phyloP scores from a whole-genome alignment of 2,113 vertebrate species.

The Psilopsiagon aurifrons region DNA sequence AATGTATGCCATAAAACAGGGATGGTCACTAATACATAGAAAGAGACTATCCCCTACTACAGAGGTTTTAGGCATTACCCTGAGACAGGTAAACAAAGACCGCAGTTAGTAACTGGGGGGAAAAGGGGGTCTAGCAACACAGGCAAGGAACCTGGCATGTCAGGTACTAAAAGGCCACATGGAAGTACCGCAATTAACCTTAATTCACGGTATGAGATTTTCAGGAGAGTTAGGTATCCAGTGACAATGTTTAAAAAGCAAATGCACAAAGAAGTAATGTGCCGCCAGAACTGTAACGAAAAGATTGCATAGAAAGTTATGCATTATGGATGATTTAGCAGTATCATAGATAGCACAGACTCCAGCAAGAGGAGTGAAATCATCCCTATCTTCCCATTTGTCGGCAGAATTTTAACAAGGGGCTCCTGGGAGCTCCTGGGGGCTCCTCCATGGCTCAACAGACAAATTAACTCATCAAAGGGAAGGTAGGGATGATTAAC shows the following conservation, averaged over 20 bases:
- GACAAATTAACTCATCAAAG: constrained; percentile 69
- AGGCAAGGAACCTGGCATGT: not conserved
- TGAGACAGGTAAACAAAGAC: not conserved
- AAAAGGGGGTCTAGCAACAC: not conserved
- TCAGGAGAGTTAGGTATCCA: not conserved
- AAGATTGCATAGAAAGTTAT: constrained; percentile 18
- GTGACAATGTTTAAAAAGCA: not conserved
- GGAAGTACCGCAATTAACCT: not conserved
- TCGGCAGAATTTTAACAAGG: constrained; percentile 51
- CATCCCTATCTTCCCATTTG: constrained; percentile 59
- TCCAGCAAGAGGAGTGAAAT: constrained; percentile 54
- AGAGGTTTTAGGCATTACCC: not conserved
- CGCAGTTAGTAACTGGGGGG: not conserved
- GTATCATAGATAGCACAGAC: not conserved
- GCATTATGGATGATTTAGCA: constrained; percentile 55
- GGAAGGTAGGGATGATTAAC: constrained; percentile 68
- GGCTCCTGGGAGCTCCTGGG: constrained; percentile 62
- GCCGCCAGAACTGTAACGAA: constrained; percentile 3
- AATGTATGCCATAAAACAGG: not conserved
- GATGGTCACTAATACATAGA: not conserved
- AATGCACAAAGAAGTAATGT: constrained; percentile 21
- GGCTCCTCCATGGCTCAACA: constrained; percentile 56
- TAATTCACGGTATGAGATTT: not conserved
- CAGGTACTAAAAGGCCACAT: not conserved
- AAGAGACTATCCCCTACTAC: not conserved